phyloP scores from a whole-genome alignment of 2,888 invertebrate genomes.

The Thymelicus lineola region DNA sequence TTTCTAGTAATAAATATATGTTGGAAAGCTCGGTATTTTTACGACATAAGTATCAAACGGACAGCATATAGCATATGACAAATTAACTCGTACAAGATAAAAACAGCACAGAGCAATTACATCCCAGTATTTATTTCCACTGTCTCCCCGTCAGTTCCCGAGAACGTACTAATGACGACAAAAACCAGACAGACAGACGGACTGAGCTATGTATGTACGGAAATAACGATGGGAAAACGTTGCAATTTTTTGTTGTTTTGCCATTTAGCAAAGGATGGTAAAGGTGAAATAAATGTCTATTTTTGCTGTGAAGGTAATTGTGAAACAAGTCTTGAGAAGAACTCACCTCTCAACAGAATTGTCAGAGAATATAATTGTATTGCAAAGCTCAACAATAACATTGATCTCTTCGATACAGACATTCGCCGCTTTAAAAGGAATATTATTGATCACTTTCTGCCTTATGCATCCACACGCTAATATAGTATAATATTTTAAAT shows the following conservation, averaged over 20 bases:
- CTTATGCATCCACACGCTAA: too few species aligned
- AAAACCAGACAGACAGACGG: slow-evolving; percentile 16
- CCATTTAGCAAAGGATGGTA: not conserved
- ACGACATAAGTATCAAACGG: not conserved
- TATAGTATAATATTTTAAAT: too few species aligned
- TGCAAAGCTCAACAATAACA: too few species aligned
- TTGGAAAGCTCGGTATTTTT: not conserved
- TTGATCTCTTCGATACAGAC: too few species aligned
- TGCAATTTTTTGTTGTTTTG: not conserved
- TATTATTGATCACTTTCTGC: too few species aligned
- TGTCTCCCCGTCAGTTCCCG: slow-evolving; percentile 14
- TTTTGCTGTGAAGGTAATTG: not conserved
- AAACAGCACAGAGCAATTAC: slow-evolving; percentile 12
- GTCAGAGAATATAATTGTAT: too few species aligned
- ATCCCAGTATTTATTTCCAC: slow-evolving; percentile 17
- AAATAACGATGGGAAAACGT: slow-evolving; percentile 19
- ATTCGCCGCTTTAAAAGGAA: too few species aligned
- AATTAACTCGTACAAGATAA: slow-evolving; percentile 10
- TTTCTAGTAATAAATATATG: too few species aligned
- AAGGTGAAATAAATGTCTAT: not conserved
- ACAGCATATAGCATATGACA: not conserved
- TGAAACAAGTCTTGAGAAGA: too few species aligned
- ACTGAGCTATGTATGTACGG: slow-evolving; percentile 13
- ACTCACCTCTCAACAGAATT: too few species aligned
- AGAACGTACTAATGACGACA: slow-evolving; percentile 19